Evolutionary conservation across 1,140 invertebrate genomes (phyloP).

Genomic region (Penaeus chinensis): DNA sequence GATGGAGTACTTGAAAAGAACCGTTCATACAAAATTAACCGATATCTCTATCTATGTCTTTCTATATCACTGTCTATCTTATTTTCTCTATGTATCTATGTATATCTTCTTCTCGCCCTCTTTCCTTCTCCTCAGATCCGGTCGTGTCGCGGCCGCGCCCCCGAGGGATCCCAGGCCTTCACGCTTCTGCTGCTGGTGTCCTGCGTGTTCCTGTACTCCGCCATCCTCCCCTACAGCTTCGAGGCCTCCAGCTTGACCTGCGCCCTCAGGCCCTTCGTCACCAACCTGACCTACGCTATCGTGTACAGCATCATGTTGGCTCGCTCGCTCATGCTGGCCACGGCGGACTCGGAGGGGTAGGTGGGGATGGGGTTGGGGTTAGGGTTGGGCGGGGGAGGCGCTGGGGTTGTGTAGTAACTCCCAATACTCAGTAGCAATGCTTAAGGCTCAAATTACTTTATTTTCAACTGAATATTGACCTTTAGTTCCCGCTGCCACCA

Average conservation of each 20-base stretch:
- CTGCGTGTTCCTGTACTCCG: conserved; percentile 70
- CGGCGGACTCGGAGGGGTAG: conserved; percentile 71
- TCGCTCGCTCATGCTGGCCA: conserved; percentile 73
- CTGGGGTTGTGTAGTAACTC: not conserved
- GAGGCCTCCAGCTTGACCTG: conserved; percentile 68
- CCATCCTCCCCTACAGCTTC: conserved; percentile 73
- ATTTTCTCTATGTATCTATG: too few species aligned
- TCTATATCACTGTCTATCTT: too few species aligned
- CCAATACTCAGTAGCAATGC: too few species aligned
- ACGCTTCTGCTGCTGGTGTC: conserved; percentile 67
- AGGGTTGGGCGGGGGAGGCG: not conserved
- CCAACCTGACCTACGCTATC: conserved; percentile 71
- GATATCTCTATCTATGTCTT: too few species aligned
- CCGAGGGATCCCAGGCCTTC: conserved; percentile 66
- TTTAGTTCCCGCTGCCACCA: too few species aligned
- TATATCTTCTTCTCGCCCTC: not conserved
- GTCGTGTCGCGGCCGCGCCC: conserved; percentile 65
- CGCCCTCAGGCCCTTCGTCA: conserved; percentile 70
- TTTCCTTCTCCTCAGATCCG: conserved; percentile 70
- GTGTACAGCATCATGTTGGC: conserved; percentile 73
- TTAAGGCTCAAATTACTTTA: too few species aligned
- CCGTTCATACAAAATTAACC: too few species aligned
- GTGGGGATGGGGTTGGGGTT: conserved; percentile 66
- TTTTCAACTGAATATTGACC: too few species aligned
- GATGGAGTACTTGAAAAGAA: too few species aligned